phyloP scores from a whole-genome alignment of 2,888 invertebrate genomes.

The Thereva unica region DNA sequence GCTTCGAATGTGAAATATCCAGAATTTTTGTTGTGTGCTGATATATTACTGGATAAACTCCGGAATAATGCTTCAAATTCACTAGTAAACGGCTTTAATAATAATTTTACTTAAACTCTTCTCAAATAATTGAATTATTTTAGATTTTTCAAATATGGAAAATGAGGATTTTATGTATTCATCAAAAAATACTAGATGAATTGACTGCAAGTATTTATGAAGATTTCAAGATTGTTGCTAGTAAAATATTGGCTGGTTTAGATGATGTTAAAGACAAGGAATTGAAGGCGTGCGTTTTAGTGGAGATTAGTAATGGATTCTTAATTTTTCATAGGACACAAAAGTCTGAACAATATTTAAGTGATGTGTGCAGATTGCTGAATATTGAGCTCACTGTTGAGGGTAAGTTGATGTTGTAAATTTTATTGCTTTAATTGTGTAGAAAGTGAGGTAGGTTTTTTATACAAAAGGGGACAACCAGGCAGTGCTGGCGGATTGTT shows the following conservation, averaged over 20 bases:
- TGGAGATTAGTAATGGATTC: slow-evolving; percentile 69
- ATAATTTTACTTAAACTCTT: neutral
- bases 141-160: slow-evolving; percentile 65
- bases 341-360: slow-evolving; percentile 70
- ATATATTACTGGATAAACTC: slow-evolving; percentile 56
- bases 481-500: no score
- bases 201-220: slow-evolving; percentile 69
- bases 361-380: slow-evolving; percentile 65
- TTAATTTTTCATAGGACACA: slow-evolving; percentile 74
- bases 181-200: slow-evolving; percentile 79
- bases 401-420: slow-evolving; percentile 57
- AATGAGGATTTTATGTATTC: slow-evolving; percentile 71
- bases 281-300: slow-evolving; percentile 58
- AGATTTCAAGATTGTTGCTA: slow-evolving; percentile 46
- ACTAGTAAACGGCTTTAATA: no score
- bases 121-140: slow-evolving; percentile 33
- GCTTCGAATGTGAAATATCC: slow-evolving; percentile 67
- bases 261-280: slow-evolving; percentile 52
- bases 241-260: slow-evolving; percentile 46
- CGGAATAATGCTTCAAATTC: slow-evolving; percentile 50
- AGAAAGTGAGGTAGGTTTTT: neutral
- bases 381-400: slow-evolving; percentile 71
- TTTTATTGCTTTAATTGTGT: neutral
- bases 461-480: no score
- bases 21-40: slow-evolving; percentile 56